Percentiles rank a stretch among this genome's conserved stretches.
These are phyloP conservation scores for Brachyrhaphis roseni DNA, from an alignment of 2,797 vertebrate species.

Conservation along the genomic window DNA sequence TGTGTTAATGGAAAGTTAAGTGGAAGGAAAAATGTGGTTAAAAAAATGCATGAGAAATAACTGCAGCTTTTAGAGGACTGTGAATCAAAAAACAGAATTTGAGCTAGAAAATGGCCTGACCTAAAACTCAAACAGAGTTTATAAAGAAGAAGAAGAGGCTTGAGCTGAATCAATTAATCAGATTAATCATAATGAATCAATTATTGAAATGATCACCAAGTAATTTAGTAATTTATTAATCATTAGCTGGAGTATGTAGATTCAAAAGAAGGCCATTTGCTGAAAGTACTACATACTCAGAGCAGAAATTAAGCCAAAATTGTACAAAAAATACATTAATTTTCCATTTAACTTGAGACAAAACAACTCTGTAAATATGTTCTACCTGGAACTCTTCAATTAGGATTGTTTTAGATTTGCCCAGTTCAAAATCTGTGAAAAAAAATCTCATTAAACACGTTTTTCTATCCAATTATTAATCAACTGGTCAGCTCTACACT, in stretches of 20 bases:
- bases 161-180: neutral
- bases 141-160: neutral
- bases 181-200: neutral
- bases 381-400: neutral
- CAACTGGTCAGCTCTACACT: neutral
- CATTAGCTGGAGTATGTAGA: too few relatives aligned
- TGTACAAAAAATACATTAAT: neutral
- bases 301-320: neutral
- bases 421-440: neutral
- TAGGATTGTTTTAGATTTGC: neutral
- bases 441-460: neutral
- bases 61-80: neutral
- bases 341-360: neutral
- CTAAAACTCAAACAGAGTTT: neutral
- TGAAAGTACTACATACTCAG: neutral
- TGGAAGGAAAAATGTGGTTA: neutral
- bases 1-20: neutral
- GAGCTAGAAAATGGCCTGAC: neutral
- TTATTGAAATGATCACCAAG: neutral
- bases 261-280: neutral
- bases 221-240: neutral
- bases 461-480: neutral
- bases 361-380: neutral
- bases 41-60: neutral
- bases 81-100: neutral